Conservation (phyloP, 2,888 invertebrate genomes). For the Tryphoninae sp. region DNA sequence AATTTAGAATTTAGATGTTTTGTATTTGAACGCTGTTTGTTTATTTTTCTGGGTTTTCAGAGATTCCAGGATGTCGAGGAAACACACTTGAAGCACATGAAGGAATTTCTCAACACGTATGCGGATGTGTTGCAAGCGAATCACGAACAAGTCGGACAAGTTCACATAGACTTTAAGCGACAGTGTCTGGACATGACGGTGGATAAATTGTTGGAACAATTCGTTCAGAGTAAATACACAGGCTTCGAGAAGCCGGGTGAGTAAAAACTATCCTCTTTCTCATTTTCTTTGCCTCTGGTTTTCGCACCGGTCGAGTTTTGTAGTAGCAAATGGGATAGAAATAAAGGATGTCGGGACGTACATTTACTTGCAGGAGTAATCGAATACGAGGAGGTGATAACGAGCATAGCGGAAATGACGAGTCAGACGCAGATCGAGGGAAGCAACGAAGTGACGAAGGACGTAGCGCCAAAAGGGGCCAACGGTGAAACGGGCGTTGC, state of each 20-base stretch:
- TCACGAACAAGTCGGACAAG: slow-evolving; percentile 94
- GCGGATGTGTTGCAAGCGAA: slow-evolving; percentile 93
- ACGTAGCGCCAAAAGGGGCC: slow-evolving; percentile 76
- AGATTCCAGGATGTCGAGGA: slow-evolving; percentile 98
- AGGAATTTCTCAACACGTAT: slow-evolving; percentile 95
- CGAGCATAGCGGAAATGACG: slow-evolving; percentile 77
- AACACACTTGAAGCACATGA: slow-evolving; percentile 96
- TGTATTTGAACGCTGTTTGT: slow-evolving; percentile 13
- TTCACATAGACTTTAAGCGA: slow-evolving; percentile 95
- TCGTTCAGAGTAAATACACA: slow-evolving; percentile 95
- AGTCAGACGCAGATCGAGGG: slow-evolving; percentile 74
- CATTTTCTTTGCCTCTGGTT: background rate
- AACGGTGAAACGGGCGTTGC: slow-evolving; percentile 80
- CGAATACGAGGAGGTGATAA: slow-evolving; percentile 79
- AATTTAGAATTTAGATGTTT: background rate
- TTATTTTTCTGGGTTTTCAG: slow-evolving; percentile 77
- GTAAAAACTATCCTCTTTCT: background rate
- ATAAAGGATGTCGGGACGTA: background rate
- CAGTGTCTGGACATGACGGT: slow-evolving; percentile 96
- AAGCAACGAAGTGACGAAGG: slow-evolving; percentile 69
- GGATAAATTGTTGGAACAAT: slow-evolving; percentile 95
- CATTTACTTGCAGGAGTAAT: slow-evolving; percentile 74
- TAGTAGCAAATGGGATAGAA: background rate
- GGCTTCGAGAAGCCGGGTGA: slow-evolving; percentile 96
- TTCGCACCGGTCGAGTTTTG: background rate